Evolutionary conservation across 2,797 vertebrate genomes (phyloP).

Genomic region (Lithobates sylvaticus): DNA sequence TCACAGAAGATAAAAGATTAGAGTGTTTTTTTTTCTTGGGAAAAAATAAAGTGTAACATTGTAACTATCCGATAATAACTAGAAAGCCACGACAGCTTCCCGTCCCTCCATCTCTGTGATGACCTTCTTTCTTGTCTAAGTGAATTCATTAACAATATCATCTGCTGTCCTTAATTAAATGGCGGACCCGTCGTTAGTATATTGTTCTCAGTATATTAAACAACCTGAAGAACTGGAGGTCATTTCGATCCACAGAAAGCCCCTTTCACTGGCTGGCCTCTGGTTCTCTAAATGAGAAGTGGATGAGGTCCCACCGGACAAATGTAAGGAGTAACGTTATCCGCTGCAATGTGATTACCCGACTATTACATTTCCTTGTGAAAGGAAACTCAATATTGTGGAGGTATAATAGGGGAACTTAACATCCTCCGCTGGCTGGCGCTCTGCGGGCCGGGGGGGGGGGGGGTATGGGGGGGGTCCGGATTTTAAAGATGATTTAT

Average conservation of each 20-base stretch:
- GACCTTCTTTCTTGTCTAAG: not conserved
- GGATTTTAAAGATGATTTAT: not conserved
- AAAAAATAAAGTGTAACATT: not conserved
- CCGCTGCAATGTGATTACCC: slow-evolving; percentile 23
- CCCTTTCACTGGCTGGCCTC: slow-evolving; percentile 5
- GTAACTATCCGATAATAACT: not conserved
- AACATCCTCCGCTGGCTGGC: slow-evolving; percentile 57
- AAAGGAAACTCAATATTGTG: slow-evolving; percentile 44
- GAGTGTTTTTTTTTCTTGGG: too few species aligned
- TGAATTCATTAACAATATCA: slow-evolving; percentile 3
- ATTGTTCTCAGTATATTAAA: not conserved
- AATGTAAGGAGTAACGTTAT: slow-evolving; percentile 47
- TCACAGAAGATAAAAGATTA: not conserved
- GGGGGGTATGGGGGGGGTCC: not conserved
- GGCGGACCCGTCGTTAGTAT: not conserved
- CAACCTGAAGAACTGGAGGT: slow-evolving; percentile 16
- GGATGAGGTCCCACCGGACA: slow-evolving; percentile 12
- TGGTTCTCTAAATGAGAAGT: slow-evolving; percentile 32
- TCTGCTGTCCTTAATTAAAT: not conserved
- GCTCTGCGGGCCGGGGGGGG: slow-evolving; percentile 48
- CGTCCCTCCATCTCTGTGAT: not conserved
- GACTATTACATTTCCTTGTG: slow-evolving; percentile 43
- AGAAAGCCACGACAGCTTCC: not conserved
- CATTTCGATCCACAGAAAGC: slow-evolving; percentile 25
- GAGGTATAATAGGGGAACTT: slow-evolving; percentile 55